Evolutionary conservation across 2,113 vertebrate species (phyloP).

Genomic region (Oryzias javanicus): DNA sequence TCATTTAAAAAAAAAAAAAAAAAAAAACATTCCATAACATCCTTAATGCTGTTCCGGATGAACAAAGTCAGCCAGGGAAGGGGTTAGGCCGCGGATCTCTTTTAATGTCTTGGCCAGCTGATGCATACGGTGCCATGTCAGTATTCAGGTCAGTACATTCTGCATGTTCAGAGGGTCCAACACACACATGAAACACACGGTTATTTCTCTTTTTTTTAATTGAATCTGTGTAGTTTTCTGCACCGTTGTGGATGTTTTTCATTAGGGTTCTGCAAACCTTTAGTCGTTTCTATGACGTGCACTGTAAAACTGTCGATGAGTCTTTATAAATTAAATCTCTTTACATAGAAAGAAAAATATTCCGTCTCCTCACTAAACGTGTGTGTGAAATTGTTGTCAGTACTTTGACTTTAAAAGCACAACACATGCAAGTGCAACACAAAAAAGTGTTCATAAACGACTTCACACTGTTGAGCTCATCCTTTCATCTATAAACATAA

Average conservation of each 20-base stretch:
- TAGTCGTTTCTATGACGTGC: slow-evolving; percentile 61
- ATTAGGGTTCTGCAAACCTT: slow-evolving; percentile 57
- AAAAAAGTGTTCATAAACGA: no score
- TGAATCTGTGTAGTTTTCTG: slow-evolving; percentile 53
- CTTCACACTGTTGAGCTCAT: no score
- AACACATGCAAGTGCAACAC: no score
- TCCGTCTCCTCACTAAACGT: slow-evolving; percentile 22
- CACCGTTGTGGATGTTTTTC: slow-evolving; percentile 55
- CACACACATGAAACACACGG: slow-evolving; percentile 12
- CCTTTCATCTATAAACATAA: no score
- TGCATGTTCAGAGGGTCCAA: slow-evolving; percentile 42
- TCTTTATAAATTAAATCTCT: slow-evolving; percentile 74
- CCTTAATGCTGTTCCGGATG: slow-evolving; percentile 35
- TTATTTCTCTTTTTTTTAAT: slow-evolving; percentile 50
- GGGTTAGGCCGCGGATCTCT: slow-evolving; percentile 51
- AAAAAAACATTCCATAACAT: slow-evolving; percentile 23
- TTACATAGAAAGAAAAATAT: slow-evolving; percentile 45
- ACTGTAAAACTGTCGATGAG: slow-evolving; percentile 63
- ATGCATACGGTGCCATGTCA: slow-evolving; percentile 63
- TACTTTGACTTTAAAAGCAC: no score
- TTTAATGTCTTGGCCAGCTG: slow-evolving; percentile 34
- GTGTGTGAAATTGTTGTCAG: neutral
- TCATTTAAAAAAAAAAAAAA: slow-evolving; percentile 15
- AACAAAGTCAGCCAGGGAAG: slow-evolving; percentile 45
- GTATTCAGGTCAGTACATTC: slow-evolving; percentile 66